Percentiles rank a stretch among this genome's conserved stretches.
phyloP scores from a whole-genome alignment of 2,797 vertebrate species.

The Mallotus villosus region DNA sequence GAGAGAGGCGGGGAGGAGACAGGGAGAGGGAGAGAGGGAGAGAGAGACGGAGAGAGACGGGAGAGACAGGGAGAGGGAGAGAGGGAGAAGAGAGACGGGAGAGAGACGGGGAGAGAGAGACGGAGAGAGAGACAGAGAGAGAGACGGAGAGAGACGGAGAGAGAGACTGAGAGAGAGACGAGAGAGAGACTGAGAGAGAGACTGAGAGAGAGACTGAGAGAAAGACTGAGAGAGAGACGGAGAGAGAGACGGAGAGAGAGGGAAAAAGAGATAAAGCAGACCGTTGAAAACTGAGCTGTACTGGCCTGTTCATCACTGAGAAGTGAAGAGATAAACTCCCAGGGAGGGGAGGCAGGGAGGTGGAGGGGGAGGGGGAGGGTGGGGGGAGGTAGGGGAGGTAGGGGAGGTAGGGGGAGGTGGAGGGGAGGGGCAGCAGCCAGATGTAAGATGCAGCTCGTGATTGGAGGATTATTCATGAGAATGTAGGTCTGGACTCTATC shows the following conservation, averaged over 20 bases:
- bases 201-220: slow-evolving; percentile 9
- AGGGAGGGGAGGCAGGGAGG: not conserved
- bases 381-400: no score
- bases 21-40: no score
- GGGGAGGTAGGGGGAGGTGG: not conserved
- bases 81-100: not conserved
- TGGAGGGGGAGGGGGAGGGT: not conserved
- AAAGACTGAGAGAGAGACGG: slow-evolving; percentile 14
- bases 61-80: no score
- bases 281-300: no score
- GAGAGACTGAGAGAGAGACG: slow-evolving; percentile 5
- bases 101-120: not conserved
- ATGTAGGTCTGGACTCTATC: slow-evolving; percentile 44
- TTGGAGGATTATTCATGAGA: slow-evolving; percentile 56
- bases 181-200: slow-evolving; percentile 15
- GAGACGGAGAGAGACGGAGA: not conserved
- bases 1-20: no score
- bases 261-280: no score
- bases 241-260: not conserved
- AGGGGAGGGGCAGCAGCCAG: slow-evolving; percentile 21
- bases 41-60: no score
- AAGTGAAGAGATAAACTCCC: no score
- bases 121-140: not conserved
- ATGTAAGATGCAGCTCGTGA: slow-evolving; percentile 55
- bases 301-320: no score